Evolutionary conservation across 2,113 vertebrate species (phyloP).

Genomic region (Cercocebus atys): DNA sequence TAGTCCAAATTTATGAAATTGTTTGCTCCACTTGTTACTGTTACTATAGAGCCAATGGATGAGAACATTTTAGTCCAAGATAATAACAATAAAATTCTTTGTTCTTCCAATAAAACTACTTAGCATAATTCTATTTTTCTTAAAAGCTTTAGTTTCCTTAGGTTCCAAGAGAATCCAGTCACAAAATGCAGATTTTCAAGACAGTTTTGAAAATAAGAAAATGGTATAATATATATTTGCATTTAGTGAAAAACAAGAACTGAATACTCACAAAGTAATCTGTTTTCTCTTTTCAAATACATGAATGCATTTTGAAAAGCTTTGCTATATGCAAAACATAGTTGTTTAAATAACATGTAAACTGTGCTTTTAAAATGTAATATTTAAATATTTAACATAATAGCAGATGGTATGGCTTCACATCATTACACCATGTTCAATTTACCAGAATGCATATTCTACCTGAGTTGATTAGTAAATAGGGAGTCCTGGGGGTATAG

Average conservation of each 20-base stretch:
- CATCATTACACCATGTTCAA: conserved; percentile 30
- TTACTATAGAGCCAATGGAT: neutral
- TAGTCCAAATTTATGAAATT: neutral
- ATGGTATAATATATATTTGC: neutral
- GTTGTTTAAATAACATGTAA: neutral
- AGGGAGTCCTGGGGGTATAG: neutral
- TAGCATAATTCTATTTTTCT: conserved; percentile 33
- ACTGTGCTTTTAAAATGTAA: conserved; percentile 24
- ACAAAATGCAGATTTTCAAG: conserved; percentile 20
- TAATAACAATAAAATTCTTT: neutral
- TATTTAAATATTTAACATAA: conserved; percentile 52
- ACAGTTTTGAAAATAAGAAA: conserved; percentile 47
- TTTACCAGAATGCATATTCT: conserved; percentile 31
- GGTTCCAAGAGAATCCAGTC: neutral
- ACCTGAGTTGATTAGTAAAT: conserved; percentile 38
- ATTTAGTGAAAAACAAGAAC: conserved; percentile 13
- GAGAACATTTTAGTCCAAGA: neutral
- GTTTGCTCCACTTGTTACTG: conserved; percentile 2
- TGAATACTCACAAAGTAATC: conserved; percentile 30
- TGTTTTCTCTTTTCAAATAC: conserved; percentile 40
- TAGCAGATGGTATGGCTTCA: conserved; percentile 43
- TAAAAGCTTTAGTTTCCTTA: neutral
- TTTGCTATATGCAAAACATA: neutral
- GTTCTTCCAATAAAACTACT: neutral
- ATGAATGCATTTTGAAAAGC: conserved; percentile 14